Evolutionary conservation across 2,888 invertebrate genomes (phyloP).

Genomic region (Oligia strigilis): DNA sequence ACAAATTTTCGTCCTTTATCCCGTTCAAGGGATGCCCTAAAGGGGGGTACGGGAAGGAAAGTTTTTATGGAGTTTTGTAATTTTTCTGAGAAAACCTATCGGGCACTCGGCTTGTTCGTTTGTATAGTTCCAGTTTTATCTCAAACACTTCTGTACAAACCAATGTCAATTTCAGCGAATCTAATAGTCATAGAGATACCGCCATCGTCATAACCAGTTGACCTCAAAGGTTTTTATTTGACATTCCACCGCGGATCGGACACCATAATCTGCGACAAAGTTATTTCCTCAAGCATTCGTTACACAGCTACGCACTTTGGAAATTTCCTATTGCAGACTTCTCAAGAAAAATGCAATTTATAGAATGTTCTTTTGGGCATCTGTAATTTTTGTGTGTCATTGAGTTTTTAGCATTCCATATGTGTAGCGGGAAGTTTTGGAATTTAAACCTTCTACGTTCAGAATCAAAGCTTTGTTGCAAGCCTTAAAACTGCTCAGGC

Average conservation of each 20-base stretch:
- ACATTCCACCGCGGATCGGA: conserved; percentile 10
- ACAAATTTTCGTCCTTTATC: no score
- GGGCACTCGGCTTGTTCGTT: background rate
- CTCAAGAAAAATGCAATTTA: conserved; percentile 38
- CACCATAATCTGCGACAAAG: conserved; percentile 35
- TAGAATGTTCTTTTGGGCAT: background rate
- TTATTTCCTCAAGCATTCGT: conserved; percentile 46
- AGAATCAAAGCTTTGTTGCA: background rate
- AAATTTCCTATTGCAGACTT: conserved; percentile 33
- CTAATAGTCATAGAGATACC: background rate
- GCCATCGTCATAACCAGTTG: conserved; percentile 24
- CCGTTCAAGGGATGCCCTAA: no score
- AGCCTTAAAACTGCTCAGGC: background rate
- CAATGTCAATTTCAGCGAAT: background rate
- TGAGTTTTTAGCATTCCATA: background rate
- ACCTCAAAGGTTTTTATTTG: conserved; percentile 29
- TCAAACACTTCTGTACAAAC: no score
- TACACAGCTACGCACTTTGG: conserved; percentile 26
- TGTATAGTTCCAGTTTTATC: no score
- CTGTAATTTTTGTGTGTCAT: background rate
- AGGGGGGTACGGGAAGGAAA: no score
- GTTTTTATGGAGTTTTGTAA: background rate
- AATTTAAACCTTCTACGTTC: background rate
- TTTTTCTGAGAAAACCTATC: background rate
- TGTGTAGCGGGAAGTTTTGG: background rate